phyloP scores from a whole-genome alignment of 2,888 invertebrate genomes.

The Epistrophe grossulariae region DNA sequence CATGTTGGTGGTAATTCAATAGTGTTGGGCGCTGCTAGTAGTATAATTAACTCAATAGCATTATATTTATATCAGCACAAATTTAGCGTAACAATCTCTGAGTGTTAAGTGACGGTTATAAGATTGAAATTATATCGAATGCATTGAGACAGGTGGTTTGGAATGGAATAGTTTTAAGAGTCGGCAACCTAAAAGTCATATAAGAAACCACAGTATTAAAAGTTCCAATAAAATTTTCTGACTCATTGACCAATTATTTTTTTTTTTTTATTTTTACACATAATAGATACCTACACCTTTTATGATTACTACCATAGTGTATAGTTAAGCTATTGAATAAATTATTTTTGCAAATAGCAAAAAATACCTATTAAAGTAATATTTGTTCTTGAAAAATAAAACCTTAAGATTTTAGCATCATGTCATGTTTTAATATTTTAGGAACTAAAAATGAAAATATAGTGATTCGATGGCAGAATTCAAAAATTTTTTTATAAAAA shows the following conservation, averaged over 20 bases:
- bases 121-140: conserved; percentile 56
- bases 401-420: background rate
- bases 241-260: background rate
- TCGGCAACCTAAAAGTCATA: conserved; percentile 28
- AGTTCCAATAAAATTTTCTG: background rate
- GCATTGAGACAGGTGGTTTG: conserved; percentile 46
- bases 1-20: conserved; percentile 42
- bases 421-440: too few species aligned
- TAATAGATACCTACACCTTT: background rate
- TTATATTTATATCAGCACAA: conserved; percentile 26
- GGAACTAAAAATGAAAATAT: too few species aligned
- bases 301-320: too few species aligned
- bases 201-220: conserved; percentile 24
- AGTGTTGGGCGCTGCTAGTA: conserved; percentile 6
- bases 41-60: background rate
- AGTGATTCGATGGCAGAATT: too few species aligned
- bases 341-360: background rate
- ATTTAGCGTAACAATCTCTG: conserved; percentile 52
- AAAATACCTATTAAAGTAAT: too few species aligned
- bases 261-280: background rate
- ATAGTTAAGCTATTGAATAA: background rate
- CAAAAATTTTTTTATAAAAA: too few species aligned
- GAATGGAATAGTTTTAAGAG: conserved; percentile 11
- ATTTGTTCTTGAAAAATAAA: background rate
- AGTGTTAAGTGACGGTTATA: conserved; percentile 47